Conservation (phyloP, 2,888 invertebrate species). For the Cloeon dipterum region DNA sequence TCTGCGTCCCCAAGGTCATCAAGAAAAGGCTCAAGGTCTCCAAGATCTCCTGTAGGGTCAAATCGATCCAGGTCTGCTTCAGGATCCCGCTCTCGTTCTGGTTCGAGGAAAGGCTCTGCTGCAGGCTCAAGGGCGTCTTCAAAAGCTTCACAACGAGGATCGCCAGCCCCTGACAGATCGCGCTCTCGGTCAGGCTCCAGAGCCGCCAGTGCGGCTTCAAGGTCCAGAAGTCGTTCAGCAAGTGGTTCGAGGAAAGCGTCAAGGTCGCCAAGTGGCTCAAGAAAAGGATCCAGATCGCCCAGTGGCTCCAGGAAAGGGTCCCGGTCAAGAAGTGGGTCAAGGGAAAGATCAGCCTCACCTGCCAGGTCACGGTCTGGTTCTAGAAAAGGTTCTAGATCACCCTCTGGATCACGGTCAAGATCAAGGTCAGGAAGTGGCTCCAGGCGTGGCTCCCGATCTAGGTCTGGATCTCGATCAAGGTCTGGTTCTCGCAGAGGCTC, state of each 20-base stretch:
- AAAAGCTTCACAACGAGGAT: too few relatives aligned
- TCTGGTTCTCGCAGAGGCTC: conserved; percentile 5
- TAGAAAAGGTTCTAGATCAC: conserved; percentile 10
- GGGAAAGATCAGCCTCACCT: conserved; percentile 9
- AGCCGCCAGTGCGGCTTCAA: too few relatives aligned
- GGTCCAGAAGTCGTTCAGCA: too few relatives aligned
- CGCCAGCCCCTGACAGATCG: conserved; percentile 10
- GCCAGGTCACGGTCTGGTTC: conserved; percentile 14
- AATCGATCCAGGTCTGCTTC: conserved; percentile 12
- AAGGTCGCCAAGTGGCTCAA: conserved; percentile 5
- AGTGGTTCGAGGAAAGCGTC: conserved; percentile 10
- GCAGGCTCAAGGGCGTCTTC: too few relatives aligned
- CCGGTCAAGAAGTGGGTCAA: conserved; percentile 7
- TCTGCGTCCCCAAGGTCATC: conserved; percentile 6
- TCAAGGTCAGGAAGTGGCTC: conserved; percentile 12
- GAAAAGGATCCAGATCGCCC: conserved; percentile 13
- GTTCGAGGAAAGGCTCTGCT: too few relatives aligned
- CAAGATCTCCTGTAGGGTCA: conserved; percentile 6
- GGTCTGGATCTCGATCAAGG: conserved; percentile 5
- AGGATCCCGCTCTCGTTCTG: conserved; percentile 11
- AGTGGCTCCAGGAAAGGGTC: conserved; percentile 10
- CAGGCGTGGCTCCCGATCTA: conserved; percentile 4
- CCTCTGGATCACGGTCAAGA: conserved; percentile 10
- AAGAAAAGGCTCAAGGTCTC: conserved; percentile 10
- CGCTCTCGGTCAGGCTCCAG: conserved; percentile 2